These are phyloP conservation scores for Uromys caudimaculatus DNA, from an alignment of 2,797 vertebrate species.

Conservation along the genomic window DNA sequence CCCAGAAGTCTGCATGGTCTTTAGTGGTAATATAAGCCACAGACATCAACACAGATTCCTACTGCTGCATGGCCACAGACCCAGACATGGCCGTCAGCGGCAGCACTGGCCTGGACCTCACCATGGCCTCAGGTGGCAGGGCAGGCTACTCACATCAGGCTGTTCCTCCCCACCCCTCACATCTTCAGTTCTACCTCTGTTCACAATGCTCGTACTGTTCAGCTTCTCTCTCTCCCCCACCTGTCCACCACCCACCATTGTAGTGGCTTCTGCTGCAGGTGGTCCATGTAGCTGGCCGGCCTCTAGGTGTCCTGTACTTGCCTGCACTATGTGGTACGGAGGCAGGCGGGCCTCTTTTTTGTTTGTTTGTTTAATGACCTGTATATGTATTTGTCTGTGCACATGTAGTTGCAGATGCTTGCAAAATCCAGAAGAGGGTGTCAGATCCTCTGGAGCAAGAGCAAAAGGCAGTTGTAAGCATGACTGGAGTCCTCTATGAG, in stretches of 20 bases:
- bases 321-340: background rate
- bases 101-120: background rate
- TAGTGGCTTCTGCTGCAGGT: background rate
- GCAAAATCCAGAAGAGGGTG: background rate
- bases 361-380: background rate
- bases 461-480: background rate
- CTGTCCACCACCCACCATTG: background rate
- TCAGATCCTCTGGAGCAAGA: background rate
- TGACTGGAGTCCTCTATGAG: background rate
- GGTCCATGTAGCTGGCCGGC: background rate
- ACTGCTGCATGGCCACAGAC: background rate
- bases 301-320: background rate
- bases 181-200: background rate
- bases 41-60: background rate
- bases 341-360: background rate
- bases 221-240: background rate
- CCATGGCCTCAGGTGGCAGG: background rate
- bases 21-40: background rate
- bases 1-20: background rate
- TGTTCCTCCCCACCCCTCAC: background rate
- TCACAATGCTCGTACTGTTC: background rate
- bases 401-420: background rate
- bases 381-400: background rate
- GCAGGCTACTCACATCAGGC: background rate
- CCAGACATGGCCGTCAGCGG: background rate